Conservation (phyloP, 2,113 vertebrate genomes). For the Forbesichthys papilliferus region DNA sequence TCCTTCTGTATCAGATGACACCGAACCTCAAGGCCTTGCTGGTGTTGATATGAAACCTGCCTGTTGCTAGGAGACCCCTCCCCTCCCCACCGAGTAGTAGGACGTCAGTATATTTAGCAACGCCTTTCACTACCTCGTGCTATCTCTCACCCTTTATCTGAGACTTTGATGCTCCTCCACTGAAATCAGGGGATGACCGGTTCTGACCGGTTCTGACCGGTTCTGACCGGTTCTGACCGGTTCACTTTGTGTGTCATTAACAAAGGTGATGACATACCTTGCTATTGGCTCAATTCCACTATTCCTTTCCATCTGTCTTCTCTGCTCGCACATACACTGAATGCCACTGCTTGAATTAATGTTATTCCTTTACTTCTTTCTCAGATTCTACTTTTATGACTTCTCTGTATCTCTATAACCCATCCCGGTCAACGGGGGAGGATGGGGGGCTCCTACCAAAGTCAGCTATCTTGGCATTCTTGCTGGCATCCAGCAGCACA, state of each 20-base stretch:
- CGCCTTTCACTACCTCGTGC: conserved; percentile 33
- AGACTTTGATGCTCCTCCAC: too few species aligned
- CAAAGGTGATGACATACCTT: not conserved
- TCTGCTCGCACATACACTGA: not conserved
- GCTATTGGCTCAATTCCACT: conserved; percentile 3
- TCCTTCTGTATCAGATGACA: conserved; percentile 66
- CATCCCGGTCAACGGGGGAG: not conserved
- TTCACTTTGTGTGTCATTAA: conserved; percentile 1
- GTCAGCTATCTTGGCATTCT: conserved; percentile 98
- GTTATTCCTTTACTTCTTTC: too few species aligned
- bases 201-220: too few species aligned
- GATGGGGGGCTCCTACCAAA: conserved; percentile 84
- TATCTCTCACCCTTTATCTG: conserved; percentile 16
- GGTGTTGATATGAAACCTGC: conserved; percentile 63
- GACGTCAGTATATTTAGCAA: conserved; percentile 26
- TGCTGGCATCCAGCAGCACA: conserved; percentile 92
- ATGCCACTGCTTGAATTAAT: not conserved
- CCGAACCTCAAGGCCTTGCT: conserved; percentile 62
- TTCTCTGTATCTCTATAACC: not conserved
- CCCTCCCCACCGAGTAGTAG: conserved; percentile 33
- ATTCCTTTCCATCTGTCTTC: not conserved
- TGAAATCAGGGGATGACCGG: too few species aligned
- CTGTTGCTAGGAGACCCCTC: conserved; percentile 57
- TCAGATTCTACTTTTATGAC: not conserved
- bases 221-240: not conserved